Base-by-base conservation (phyloP, 30 jellyfish, hydroid and myxozoan species). In the Hydractinia symbiolongicarpus region DNA sequence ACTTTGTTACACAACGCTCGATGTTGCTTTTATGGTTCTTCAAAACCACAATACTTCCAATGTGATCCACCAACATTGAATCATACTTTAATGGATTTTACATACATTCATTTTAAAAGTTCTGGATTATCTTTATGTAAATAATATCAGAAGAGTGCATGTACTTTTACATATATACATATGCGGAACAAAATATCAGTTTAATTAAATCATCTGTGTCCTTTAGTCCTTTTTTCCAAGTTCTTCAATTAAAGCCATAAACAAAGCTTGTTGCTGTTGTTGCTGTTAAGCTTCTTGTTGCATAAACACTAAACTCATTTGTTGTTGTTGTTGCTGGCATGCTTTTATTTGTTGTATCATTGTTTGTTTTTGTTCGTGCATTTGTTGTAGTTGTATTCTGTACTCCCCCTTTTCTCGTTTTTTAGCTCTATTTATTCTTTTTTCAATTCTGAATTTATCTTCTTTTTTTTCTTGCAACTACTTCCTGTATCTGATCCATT, bases 21-120 rank as follows among this genome's bases (percentile, higher is more conserved):
- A 67, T 75, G 79, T 10, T 81, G 95, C 55, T 79, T 86, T 61
- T 79, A 79, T 79, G 95, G 95, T 11, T 56, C 69, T 53, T 71
- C 56, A 21, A 86, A 89, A 7, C n/a, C 95, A 56, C 53, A 62
- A 5, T 86, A 13, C 78, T 73, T 86, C 60, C 86, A 49, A 4
- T 11, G 78, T 20, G 71, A 79, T 40, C 95, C 95, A 7, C 95
- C 89, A 67, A 52, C 84, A 5, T 86, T 15, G 54, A 70, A 8
- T 49, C 54, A 3, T 58, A 30, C 44, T 30, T 30, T 30, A 2
- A 30, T 30, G 44, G 44, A 30, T 30, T 30, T 30, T 30, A 30
- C 44, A 30, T 30, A 30, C 44, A 30, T 1, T 30, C 1, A 2
- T 30, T 30, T 30, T 30, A 30, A 30, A 30, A 30, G 44, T 30